Conservation (phyloP, 1,140 invertebrate species). For the Drosophila pectinifera region DNA sequence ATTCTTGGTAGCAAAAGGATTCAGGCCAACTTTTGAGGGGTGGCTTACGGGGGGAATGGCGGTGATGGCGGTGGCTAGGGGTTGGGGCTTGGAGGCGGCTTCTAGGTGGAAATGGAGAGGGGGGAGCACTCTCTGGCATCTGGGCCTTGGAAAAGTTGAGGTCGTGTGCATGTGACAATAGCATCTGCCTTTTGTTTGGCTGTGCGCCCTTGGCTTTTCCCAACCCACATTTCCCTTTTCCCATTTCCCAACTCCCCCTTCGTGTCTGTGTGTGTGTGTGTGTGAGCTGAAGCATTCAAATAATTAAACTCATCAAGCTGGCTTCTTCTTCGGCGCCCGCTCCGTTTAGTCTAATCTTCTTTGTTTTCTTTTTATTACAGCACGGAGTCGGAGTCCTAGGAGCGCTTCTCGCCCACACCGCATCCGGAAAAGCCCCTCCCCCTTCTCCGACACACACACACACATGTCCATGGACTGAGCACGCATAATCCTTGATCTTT, state of each 20-base stretch:
- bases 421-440: conserved; percentile 32
- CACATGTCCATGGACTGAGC: conserved; percentile 39
- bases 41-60: too few relatives aligned
- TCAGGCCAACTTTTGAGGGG: background rate
- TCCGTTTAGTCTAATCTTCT: conserved; percentile 73
- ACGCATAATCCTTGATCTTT: conserved; percentile 82
- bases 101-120: background rate
- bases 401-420: conserved; percentile 10
- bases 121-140: conserved; percentile 12
- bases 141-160: conserved; percentile 44
- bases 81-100: background rate
- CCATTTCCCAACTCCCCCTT: too few relatives aligned
- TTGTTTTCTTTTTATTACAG: conserved; percentile 74
- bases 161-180: conserved; percentile 71
- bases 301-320: conserved; percentile 81
- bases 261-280: conserved; percentile 34
- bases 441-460: conserved; percentile 10
- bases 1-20: conserved; percentile 20
- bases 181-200: conserved; percentile 79
- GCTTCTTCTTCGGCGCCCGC: conserved; percentile 34
- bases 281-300: conserved; percentile 75
- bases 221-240: conserved; percentile 1
- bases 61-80: background rate
- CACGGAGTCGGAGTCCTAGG: conserved; percentile 37
- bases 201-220: conserved; percentile 61